These are phyloP conservation scores for Orycteropus afer DNA, from an alignment of 2,113 vertebrate genomes.

Conservation along the genomic window DNA sequence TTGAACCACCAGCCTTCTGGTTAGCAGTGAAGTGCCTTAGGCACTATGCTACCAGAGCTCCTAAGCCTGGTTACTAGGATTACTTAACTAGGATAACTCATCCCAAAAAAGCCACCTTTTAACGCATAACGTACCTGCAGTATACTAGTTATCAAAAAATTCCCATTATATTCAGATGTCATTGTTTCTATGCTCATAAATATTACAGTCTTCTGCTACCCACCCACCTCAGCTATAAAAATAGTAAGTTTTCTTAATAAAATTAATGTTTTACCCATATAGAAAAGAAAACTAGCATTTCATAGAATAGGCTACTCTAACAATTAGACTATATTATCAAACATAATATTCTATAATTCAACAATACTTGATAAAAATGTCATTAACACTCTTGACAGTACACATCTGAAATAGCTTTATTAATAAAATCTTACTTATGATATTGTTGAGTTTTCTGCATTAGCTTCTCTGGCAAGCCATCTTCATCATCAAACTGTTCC, in stretches of 20 bases:
- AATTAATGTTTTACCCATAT: background rate
- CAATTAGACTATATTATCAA: conserved; percentile 22
- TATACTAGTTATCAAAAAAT: background rate
- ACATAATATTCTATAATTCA: conserved; percentile 4
- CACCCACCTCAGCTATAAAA: background rate
- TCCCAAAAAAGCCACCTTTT: background rate
- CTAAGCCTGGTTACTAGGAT: background rate
- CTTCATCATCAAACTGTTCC: conserved; percentile 97
- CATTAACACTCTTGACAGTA: background rate
- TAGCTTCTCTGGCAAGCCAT: conserved; percentile 95
- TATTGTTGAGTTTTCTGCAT: conserved; percentile 96
- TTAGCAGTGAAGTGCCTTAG: no score
- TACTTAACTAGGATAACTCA: background rate
- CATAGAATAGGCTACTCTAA: background rate
- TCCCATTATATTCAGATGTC: background rate
- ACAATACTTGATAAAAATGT: conserved; percentile 36
- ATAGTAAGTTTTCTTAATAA: background rate
- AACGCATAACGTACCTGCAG: background rate
- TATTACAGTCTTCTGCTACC: background rate
- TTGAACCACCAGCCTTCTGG: no score
- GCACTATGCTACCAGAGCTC: no score
- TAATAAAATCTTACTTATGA: conserved; percentile 91
- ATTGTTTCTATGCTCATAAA: background rate
- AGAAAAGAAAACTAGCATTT: conserved; percentile 10
- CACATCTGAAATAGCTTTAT: conserved; percentile 10